A percentile compares a stretch with the other conserved stretches of the same genome.
These are phyloP conservation scores for Lacerta bilineata DNA, from an alignment of 2,797 vertebrate genomes.

Conservation along the genomic window DNA sequence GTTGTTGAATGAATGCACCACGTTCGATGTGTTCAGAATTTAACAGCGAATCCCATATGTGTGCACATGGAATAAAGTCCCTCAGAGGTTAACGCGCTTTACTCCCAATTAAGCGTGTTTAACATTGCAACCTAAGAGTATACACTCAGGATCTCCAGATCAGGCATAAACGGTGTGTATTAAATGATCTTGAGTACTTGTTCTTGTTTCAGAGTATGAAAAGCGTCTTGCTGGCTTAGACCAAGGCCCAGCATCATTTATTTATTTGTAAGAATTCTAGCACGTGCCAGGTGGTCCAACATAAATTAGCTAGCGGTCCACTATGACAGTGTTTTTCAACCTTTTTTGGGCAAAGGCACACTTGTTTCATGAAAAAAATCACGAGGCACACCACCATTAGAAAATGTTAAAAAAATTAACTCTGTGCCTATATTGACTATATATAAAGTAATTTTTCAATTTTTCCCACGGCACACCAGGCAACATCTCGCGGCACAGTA, in stretches of 20 bases:
- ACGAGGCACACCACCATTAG: too few relatives aligned
- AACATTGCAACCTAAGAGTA: background rate
- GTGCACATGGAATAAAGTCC: background rate
- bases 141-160: too few relatives aligned
- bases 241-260: background rate
- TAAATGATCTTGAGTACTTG: background rate
- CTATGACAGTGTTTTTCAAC: too few relatives aligned
- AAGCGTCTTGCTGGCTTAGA: background rate
- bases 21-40: background rate
- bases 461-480: too few relatives aligned
- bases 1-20: background rate
- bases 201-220: background rate
- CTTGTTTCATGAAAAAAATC: too few relatives aligned
- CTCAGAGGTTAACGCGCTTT: background rate
- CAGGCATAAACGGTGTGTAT: background rate
- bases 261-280: background rate
- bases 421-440: too few relatives aligned
- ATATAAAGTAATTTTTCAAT: too few relatives aligned
- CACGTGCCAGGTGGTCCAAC: background rate
- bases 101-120: background rate
- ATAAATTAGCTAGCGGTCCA: background rate
- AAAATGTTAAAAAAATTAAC: too few relatives aligned
- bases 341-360: too few relatives aligned
- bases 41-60: background rate
- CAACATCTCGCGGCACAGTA: too few relatives aligned